phyloP scores from a whole-genome alignment of 2,113 vertebrate genomes.

The Centropristis striata region DNA sequence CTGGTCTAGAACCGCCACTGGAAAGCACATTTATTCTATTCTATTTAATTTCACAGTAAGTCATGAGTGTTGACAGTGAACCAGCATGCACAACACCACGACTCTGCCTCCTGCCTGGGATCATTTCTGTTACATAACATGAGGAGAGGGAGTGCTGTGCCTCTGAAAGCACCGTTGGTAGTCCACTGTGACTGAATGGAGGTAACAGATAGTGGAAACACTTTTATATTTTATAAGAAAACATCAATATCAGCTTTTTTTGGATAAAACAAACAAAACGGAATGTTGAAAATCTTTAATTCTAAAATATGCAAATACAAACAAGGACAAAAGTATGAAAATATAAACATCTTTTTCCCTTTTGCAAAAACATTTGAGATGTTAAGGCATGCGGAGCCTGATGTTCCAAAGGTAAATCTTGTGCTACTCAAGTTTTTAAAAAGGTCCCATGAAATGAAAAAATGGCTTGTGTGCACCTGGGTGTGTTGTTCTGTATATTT shows the following conservation, averaged over 20 bases:
- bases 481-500: constrained; percentile 2
- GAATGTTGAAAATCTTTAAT: constrained; percentile 84
- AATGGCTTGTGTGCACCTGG: constrained; percentile 74
- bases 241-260: too few relatives aligned
- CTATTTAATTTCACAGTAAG: neutral
- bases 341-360: constrained; percentile 83
- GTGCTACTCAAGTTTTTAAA: constrained; percentile 68
- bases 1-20: too few relatives aligned
- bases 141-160: neutral
- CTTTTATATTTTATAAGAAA: neutral
- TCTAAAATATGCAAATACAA: constrained; percentile 84
- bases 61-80: neutral
- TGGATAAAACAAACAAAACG: constrained; percentile 16
- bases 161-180: neutral
- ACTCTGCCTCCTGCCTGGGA: neutral
- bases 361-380: constrained; percentile 76
- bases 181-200: neutral
- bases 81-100: neutral
- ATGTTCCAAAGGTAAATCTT: constrained; percentile 67
- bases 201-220: neutral
- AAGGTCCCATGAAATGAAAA: constrained; percentile 79
- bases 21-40: too few relatives aligned
- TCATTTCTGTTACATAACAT: neutral
- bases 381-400: constrained; percentile 78
- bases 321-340: constrained; percentile 80